These are phyloP conservation scores for Oeneis ivallda DNA, from an alignment of 2,888 invertebrate species.

Conservation along the genomic window DNA sequence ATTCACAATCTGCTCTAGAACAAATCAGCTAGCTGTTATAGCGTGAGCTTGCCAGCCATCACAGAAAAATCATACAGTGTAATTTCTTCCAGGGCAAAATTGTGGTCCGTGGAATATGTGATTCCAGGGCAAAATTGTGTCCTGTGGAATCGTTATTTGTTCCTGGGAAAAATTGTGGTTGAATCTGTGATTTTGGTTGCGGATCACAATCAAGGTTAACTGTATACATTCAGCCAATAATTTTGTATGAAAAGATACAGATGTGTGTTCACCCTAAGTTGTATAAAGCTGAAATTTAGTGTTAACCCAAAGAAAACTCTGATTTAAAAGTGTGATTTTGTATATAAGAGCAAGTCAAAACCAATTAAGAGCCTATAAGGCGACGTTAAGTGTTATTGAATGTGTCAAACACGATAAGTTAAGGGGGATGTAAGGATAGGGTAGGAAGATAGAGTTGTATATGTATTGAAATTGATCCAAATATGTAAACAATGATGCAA, in stretches of 20 bases:
- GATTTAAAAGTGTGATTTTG: slow-evolving; percentile 43
- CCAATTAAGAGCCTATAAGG: slow-evolving; percentile 46
- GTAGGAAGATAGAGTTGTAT: not conserved
- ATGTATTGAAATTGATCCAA: slow-evolving; percentile 18
- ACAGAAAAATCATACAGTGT: too few relatives aligned
- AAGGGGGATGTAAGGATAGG: slow-evolving; percentile 27
- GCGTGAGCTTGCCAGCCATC: too few relatives aligned
- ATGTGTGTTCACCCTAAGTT: not conserved
- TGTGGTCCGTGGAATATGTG: too few relatives aligned
- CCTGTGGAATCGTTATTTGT: too few relatives aligned
- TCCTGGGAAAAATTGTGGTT: too few relatives aligned
- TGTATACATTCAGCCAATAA: too few relatives aligned
- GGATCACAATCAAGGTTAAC: too few relatives aligned
- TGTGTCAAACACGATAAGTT: slow-evolving; percentile 50
- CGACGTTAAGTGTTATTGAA: slow-evolving; percentile 42
- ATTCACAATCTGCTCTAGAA: too few relatives aligned
- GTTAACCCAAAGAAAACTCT: slow-evolving; percentile 43
- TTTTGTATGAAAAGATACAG: slow-evolving; percentile 10
- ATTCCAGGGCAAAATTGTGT: too few relatives aligned
- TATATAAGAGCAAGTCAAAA: slow-evolving; percentile 39
- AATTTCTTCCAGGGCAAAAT: too few relatives aligned
- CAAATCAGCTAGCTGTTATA: too few relatives aligned
- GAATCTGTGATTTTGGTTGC: too few relatives aligned
- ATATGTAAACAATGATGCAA: not conserved
- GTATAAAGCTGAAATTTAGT: slow-evolving; percentile 32